Evolutionary conservation across 1,140 invertebrate genomes (phyloP), one percentile per base, ranked within the genome.

Genomic region (Drosophila oshimai): DNA sequence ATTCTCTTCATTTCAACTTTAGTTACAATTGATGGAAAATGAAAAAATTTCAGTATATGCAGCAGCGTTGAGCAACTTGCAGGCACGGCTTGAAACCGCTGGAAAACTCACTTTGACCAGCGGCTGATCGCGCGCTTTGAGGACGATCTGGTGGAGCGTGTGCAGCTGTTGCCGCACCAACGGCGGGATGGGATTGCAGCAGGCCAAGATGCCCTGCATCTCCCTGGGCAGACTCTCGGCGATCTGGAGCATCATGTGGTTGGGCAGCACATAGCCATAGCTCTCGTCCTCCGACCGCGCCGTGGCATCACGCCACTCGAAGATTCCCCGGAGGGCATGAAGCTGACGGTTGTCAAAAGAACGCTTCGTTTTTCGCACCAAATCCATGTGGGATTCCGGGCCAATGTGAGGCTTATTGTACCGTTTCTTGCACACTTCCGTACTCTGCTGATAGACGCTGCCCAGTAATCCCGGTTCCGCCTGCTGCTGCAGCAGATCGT

Each of bases 161-260:
- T 95, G 91, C 9, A 97, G 90, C 90, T 97, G 94, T 65, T 96
- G 94, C 46, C 95, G 92, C 0, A 98, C 95, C 20, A 99, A 92
- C 0, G 97, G 95, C 10, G 98, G 98, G 60, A 98, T 95, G 0
- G 98, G 98, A 90, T 96, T 97, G 90, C 98, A 99, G 79, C 97
- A 98, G 0, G 98, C 97, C 17, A 98, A 88, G 51, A 99, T 96
- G 4, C 98, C 98, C 90, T 98, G 96, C 92, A 96, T 95, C 92
- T 99, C 98, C 37, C 97, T 93, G 0, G 99, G 99, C 37, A 99
- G 90, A n/a, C 94, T 93, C 89, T 99, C 96, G 3, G 96, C 94
- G 46, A 99, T 97, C 76, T 97, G 94, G 17, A 99, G 89, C 89
- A 99, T 80, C 97, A 99, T 99, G 89, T 99, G 97, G 91, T 98